Evolutionary conservation across 2,797 vertebrate species (phyloP), one percentile per base, ranked within the genome.

Genomic region (Rhinichthys osculus): DNA sequence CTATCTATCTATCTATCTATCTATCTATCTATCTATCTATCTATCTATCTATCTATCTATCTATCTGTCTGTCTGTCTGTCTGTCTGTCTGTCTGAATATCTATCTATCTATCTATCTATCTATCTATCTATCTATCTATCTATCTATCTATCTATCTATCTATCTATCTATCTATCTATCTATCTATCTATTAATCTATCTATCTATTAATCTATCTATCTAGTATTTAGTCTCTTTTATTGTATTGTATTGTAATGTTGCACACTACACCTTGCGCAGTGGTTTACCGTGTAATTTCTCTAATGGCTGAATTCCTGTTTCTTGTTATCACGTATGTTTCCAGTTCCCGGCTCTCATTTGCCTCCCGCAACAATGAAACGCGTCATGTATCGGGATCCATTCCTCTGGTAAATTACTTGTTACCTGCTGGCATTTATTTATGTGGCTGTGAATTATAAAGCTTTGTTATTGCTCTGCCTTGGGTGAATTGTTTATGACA

Each of bases 401-500:
- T 89, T 88, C 87, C 90, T 85, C 90, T 89, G 87, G 93, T 94
- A 96, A 97, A 97, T 97, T 95, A 96, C 96, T 96, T 96, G 96
- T 97, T 97, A 98, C 97, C 96, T 97, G 95, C 95, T 98, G 96
- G 94, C 95, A 95, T 97, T 97, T 97, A 97, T 97, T 97, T 97
- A 96, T 97, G 96, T 96, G 95, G 95, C 94, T 95, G 95, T 96
- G 96, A 96, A 97, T 97, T 98, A 97, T 97, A 97, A 97, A 96
- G 96, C 97, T 97, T 97, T 98, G 96, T 96, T 97, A 95, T 96
- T 96, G 96, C 96, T 94, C 94, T 93, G 96, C 96, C 96, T 97
- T 94, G 94, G 97, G 95, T 93, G 96, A 96, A 98, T 98, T 98
- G 97, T 98, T 99, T 98, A 99, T 99, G 98, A 98, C 97, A 97